Evolutionary conservation across 2,797 vertebrate genomes (phyloP).

Genomic region (Basileuterus tristriatus): DNA sequence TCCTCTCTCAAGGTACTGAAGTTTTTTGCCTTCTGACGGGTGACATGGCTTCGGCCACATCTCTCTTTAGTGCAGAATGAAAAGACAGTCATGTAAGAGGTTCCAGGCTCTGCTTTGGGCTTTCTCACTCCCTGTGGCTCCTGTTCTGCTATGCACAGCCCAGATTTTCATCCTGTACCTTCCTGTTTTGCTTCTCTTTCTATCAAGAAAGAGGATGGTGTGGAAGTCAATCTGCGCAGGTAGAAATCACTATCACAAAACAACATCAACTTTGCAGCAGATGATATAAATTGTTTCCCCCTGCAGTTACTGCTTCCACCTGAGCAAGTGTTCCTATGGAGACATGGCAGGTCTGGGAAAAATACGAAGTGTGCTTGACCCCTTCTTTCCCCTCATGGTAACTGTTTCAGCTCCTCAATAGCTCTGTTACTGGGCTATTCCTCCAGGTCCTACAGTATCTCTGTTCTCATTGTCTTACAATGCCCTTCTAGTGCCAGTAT

Average conservation of each 20-base stretch:
- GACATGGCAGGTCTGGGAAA: background rate
- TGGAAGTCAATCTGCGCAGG: background rate
- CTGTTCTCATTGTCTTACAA: background rate
- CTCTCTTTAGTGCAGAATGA: background rate
- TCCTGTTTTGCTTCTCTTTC: background rate
- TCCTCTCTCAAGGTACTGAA: background rate
- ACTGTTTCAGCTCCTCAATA: background rate
- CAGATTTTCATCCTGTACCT: background rate
- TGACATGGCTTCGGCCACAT: fast-evolving
- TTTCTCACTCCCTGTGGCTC: background rate
- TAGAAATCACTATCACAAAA: background rate
- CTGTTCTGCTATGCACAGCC: background rate
- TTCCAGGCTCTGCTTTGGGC: background rate
- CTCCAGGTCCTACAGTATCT: background rate
- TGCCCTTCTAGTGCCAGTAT: background rate
- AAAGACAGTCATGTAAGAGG: background rate
- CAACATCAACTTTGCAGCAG: background rate
- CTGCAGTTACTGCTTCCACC: background rate
- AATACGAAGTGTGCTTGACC: background rate
- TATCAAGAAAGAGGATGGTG: background rate
- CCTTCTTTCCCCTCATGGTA: background rate
- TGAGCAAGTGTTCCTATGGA: background rate
- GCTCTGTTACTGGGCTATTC: background rate
- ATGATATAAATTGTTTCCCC: background rate
- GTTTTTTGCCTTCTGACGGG: background rate